phyloP scores from a whole-genome alignment of 2,888 invertebrate species.

The Chironomus riparius region DNA sequence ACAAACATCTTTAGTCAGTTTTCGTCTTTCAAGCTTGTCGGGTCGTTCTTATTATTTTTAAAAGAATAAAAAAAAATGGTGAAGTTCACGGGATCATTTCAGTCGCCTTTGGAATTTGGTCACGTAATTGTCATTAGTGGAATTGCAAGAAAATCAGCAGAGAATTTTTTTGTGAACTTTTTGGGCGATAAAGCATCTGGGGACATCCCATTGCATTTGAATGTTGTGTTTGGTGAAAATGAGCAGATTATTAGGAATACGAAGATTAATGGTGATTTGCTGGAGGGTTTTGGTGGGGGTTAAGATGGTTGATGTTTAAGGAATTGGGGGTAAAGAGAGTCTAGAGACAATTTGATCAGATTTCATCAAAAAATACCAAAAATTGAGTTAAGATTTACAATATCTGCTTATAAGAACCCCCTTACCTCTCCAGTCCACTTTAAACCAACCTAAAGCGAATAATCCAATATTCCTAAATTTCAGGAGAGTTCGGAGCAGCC shows the following conservation, averaged over 20 bases:
- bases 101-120: not conserved
- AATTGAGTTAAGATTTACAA: too few relatives aligned
- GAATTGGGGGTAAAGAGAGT: too few relatives aligned
- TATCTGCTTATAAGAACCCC: too few relatives aligned
- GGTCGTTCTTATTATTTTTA: too few relatives aligned
- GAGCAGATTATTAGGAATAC: conserved; percentile 14
- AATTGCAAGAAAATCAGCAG: not conserved
- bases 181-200: not conserved
- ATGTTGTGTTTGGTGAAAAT: conserved; percentile 20
- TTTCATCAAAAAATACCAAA: too few relatives aligned
- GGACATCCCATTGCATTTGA: conserved; percentile 14
- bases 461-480: not conserved
- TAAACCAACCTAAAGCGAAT: too few relatives aligned
- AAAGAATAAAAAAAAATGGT: not conserved
- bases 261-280: not conserved
- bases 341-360: too few relatives aligned
- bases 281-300: too few relatives aligned
- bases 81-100: conserved; percentile 1
- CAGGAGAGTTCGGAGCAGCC: conserved; percentile 10
- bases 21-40: too few relatives aligned
- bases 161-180: conserved; percentile 6
- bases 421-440: too few relatives aligned
- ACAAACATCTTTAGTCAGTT: too few relatives aligned
- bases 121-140: conserved; percentile 13
- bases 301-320: too few relatives aligned